Conservation (phyloP, 2,797 vertebrate species). For the Pempheris klunzingeri region DNA sequence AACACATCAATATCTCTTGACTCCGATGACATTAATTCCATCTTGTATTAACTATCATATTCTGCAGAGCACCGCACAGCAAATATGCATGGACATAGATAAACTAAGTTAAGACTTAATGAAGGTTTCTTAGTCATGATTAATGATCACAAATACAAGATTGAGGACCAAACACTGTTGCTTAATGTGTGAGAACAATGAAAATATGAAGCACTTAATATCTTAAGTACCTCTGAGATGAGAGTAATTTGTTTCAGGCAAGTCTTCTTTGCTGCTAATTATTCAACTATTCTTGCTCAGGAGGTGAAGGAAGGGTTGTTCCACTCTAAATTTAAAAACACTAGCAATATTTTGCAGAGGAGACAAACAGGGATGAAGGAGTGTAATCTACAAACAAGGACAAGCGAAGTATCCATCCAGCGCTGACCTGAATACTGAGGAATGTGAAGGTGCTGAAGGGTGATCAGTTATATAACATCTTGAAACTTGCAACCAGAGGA, state of each 20-base stretch:
- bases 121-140: conserved; percentile 67
- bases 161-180: conserved; percentile 33
- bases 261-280: conserved; percentile 37
- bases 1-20: conserved; percentile 68
- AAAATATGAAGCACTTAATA: conserved; percentile 55
- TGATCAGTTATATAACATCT: conserved; percentile 55
- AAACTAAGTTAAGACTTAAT: conserved; percentile 55
- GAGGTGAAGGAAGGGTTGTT: conserved; percentile 11
- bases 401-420: conserved; percentile 19
- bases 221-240: conserved; percentile 52
- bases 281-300: conserved; percentile 41
- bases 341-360: conserved; percentile 15
- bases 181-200: conserved; percentile 59
- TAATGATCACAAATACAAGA: conserved; percentile 58
- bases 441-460: conserved; percentile 46
- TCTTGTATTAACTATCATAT: conserved; percentile 64
- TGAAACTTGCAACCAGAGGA: conserved; percentile 54
- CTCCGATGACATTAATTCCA: conserved; percentile 60
- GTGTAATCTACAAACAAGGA: conserved; percentile 45
- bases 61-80: conserved; percentile 56
- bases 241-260: conserved; percentile 59
- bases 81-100: conserved; percentile 55
- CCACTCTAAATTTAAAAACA: conserved; percentile 15
- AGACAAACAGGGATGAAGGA: conserved; percentile 31
- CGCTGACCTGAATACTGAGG: conserved; percentile 53